Conservation (phyloP, 2,797 vertebrate species). For the Fratercula arctica region DNA sequence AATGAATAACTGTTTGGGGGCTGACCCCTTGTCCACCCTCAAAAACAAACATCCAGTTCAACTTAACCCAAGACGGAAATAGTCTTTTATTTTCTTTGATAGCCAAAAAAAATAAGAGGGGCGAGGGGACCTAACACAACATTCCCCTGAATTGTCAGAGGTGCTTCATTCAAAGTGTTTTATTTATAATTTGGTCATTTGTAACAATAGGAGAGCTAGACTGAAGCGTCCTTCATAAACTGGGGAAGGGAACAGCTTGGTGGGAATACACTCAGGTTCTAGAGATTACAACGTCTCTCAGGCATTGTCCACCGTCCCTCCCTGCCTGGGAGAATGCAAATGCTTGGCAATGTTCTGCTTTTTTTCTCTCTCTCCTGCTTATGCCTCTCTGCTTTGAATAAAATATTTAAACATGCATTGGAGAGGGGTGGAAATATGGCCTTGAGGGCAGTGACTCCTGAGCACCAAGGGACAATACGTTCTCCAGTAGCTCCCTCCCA, state of each 20-base stretch:
- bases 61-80: background rate
- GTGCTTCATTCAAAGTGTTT: background rate
- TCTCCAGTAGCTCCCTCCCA: background rate
- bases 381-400: background rate
- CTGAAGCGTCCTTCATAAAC: background rate
- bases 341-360: background rate
- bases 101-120: fast-evolving
- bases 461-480: fast-evolving
- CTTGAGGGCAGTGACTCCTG: background rate
- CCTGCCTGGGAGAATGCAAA: background rate
- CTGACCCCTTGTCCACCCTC: background rate
- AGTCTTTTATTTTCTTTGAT: background rate
- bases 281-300: background rate
- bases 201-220: background rate
- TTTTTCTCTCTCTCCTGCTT: background rate
- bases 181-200: background rate
- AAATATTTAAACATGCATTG: background rate
- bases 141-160: background rate
- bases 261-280: background rate
- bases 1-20: background rate
- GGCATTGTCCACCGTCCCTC: background rate
- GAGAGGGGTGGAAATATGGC: background rate
- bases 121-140: background rate
- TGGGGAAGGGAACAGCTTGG: background rate
- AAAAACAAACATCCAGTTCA: background rate